Evolutionary conservation across 2,888 invertebrate species (phyloP).

Genomic region (Agrypnus murinus): DNA sequence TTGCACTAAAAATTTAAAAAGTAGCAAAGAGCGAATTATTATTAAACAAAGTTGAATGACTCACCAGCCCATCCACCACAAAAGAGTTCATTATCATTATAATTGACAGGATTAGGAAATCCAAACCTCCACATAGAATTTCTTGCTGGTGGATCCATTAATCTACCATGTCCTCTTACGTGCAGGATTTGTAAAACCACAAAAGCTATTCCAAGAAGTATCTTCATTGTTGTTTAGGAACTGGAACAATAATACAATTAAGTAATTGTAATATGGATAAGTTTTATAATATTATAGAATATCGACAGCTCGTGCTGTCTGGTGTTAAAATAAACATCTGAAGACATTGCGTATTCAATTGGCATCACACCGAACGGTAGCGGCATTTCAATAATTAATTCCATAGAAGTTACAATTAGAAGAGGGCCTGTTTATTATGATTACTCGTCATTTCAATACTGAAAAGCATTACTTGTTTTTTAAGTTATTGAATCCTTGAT

Average conservation of each 20-base stretch:
- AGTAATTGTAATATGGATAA: constrained; percentile 20
- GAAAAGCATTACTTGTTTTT: not conserved
- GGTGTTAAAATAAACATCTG: constrained; percentile 22
- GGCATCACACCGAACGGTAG: not conserved
- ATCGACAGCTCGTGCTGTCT: constrained; percentile 33
- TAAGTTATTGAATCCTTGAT: not conserved
- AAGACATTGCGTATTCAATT: constrained; percentile 24
- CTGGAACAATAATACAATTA: constrained; percentile 6
- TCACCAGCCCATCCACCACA: constrained; percentile 93
- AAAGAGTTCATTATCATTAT: constrained; percentile 95
- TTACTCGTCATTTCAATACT: not conserved
- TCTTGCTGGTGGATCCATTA: constrained; percentile 94
- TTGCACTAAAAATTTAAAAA: constrained; percentile 77
- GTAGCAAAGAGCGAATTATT: not conserved
- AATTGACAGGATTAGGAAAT: constrained; percentile 94
- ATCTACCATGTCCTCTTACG: constrained; percentile 82
- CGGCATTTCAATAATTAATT: constrained; percentile 28
- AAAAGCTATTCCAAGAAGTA: not conserved
- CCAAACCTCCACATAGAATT: constrained; percentile 97
- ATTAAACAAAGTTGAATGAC: constrained; percentile 22
- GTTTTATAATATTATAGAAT: not conserved
- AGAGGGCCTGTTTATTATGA: not conserved
- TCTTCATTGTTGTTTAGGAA: constrained; percentile 33
- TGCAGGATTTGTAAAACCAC: constrained; percentile 33
- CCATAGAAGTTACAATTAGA: constrained; percentile 18